Evolutionary conservation across 2,888 invertebrate species (phyloP).

Genomic region (Ashinkailepas kermadecensis): DNA sequence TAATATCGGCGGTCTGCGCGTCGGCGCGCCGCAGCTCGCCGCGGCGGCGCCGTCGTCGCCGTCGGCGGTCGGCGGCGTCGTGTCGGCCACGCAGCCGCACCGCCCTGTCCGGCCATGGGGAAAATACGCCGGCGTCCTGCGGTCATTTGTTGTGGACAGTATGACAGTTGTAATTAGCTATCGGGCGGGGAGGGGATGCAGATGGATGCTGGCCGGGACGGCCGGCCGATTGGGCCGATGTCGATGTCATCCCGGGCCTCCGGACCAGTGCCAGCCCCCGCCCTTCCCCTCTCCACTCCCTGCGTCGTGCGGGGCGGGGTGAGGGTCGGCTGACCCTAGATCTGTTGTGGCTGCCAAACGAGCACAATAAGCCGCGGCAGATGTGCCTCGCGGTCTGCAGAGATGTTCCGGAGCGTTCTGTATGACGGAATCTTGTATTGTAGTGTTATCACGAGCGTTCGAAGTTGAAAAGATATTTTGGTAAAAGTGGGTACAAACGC

Average conservation of each 20-base stretch:
- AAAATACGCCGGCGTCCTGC: not conserved
- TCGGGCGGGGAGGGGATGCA: not conserved
- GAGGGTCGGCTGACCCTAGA: too few species aligned
- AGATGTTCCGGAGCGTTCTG: too few species aligned
- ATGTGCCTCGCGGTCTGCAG: too few species aligned
- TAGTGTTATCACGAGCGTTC: too few species aligned
- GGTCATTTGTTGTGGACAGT: constrained; percentile 22
- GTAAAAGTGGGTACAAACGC: too few species aligned
- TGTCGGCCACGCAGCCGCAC: not conserved
- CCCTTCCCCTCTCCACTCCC: not conserved
- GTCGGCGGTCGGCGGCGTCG: not conserved
- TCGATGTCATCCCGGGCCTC: not conserved
- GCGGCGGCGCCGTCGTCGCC: not conserved
- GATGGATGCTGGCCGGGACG: not conserved
- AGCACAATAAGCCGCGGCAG: too few species aligned
- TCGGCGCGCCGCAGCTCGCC: not conserved
- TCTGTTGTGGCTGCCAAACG: too few species aligned
- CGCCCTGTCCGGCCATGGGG: not conserved
- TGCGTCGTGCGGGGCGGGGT: too few species aligned
- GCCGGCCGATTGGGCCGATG: not conserved
- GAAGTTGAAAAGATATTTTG: too few species aligned
- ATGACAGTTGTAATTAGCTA: constrained; percentile 17
- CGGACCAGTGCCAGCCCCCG: not conserved
- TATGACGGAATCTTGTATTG: too few species aligned
- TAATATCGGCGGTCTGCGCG: constrained; percentile 4